Conservation (phyloP, 2,888 invertebrate species). For the Orthosia gothica region DNA sequence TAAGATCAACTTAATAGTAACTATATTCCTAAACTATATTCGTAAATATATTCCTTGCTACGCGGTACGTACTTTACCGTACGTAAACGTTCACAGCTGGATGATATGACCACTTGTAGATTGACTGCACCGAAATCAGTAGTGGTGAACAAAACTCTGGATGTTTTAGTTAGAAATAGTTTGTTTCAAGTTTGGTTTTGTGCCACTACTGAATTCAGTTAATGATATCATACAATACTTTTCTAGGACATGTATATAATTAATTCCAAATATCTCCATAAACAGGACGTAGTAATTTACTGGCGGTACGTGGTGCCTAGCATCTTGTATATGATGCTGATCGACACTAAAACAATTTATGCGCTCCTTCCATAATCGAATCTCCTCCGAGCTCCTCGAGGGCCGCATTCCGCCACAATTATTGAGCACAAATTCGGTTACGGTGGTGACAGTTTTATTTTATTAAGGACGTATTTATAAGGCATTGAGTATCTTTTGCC, state of each 20-base stretch:
- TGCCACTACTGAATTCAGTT: not conserved
- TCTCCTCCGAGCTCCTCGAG: conserved; percentile 76
- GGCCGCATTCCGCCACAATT: conserved; percentile 83
- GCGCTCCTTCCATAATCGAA: conserved; percentile 83
- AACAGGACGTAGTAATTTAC: conserved; percentile 29
- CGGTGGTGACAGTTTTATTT: conserved; percentile 69
- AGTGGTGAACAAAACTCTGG: not conserved
- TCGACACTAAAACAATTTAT: conserved; percentile 88
- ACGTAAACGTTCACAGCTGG: not conserved
- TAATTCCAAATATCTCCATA: conserved; percentile 2
- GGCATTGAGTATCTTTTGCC: conserved; percentile 31
- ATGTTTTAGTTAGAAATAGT: not conserved
- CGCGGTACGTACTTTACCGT: conserved; percentile 7
- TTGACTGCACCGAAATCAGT: not conserved
- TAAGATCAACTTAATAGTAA: too few relatives aligned
- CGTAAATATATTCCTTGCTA: not conserved
- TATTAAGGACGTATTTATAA: conserved; percentile 56
- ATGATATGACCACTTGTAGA: not conserved
- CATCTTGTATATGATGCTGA: conserved; percentile 71
- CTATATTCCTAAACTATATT: too few relatives aligned
- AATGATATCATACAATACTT: not conserved
- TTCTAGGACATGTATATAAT: not conserved
- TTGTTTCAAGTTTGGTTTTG: not conserved
- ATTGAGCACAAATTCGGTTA: conserved; percentile 84
- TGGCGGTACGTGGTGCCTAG: conserved; percentile 30